Conservation (phyloP, 2,113 vertebrate species). For the Strix aluco region DNA sequence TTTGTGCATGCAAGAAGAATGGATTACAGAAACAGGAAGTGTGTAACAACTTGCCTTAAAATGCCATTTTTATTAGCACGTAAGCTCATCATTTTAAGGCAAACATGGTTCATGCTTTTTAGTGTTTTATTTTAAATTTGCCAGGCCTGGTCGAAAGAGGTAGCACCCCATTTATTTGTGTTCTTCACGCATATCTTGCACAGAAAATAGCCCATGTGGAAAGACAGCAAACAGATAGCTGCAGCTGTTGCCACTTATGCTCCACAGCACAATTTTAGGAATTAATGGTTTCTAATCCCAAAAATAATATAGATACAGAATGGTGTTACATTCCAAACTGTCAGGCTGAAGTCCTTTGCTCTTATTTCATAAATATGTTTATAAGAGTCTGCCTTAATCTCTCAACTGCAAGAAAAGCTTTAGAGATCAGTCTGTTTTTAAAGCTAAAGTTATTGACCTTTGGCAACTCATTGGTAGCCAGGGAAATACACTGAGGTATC, state of each 20-base stretch:
- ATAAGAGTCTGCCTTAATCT: constrained; percentile 11
- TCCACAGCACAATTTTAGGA: constrained; percentile 74
- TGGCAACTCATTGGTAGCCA: constrained; percentile 5
- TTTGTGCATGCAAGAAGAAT: constrained; percentile 36
- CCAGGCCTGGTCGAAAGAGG: neutral
- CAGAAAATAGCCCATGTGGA: constrained; percentile 66
- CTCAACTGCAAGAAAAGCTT: neutral
- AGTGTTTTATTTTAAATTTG: constrained; percentile 25
- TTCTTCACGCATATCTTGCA: constrained; percentile 41
- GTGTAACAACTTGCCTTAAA: constrained; percentile 18
- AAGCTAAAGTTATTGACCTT: constrained; percentile 22
- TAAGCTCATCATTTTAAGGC: constrained; percentile 29
- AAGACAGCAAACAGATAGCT: constrained; percentile 66
- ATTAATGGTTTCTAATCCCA: constrained; percentile 70
- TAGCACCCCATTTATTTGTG: constrained; percentile 16
- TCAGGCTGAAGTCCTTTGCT: constrained; percentile 21
- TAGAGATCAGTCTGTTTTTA: neutral
- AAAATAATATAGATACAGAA: constrained; percentile 64
- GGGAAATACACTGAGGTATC: neutral
- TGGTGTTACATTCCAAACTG: constrained; percentile 35
- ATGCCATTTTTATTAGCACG: constrained; percentile 59
- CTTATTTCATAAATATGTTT: constrained; percentile 67
- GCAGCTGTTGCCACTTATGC: constrained; percentile 71
- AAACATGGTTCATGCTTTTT: constrained; percentile 8
- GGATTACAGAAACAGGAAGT: constrained; percentile 27